Evolutionary conservation across 1,140 invertebrate genomes (phyloP).

Genomic region (Aphaenogaster rudis): DNA sequence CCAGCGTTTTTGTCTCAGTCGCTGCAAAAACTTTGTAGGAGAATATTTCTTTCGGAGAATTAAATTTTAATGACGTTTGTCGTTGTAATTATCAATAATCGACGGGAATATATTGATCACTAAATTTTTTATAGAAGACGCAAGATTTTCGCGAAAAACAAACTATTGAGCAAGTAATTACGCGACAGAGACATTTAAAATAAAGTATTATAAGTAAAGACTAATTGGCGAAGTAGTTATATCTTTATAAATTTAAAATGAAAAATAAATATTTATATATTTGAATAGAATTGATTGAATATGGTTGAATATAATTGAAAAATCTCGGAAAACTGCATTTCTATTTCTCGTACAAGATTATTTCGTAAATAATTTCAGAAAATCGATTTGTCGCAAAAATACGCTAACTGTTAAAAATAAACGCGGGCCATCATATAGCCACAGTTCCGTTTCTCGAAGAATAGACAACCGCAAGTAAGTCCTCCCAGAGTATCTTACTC

Average conservation of each 20-base stretch:
- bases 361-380: background rate
- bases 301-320: background rate
- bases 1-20: background rate
- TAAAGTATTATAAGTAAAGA: background rate
- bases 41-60: background rate
- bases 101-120: background rate
- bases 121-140: background rate
- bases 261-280: background rate
- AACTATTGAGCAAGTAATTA: background rate
- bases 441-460: constrained; percentile 6
- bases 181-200: background rate
- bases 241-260: background rate
- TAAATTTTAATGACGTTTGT: background rate
- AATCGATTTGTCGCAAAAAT: background rate
- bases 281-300: background rate
- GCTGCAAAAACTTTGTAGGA: background rate
- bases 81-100: background rate
- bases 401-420: constrained; percentile 26
- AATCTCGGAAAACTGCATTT: background rate
- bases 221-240: background rate
- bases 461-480: constrained; percentile 33
- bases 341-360: background rate
- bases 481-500: background rate
- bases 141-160: background rate
- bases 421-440: background rate